These are phyloP conservation scores for Branchipolynoe longqiensis DNA, from an alignment of 2,888 invertebrate genomes.

Conservation along the genomic window DNA sequence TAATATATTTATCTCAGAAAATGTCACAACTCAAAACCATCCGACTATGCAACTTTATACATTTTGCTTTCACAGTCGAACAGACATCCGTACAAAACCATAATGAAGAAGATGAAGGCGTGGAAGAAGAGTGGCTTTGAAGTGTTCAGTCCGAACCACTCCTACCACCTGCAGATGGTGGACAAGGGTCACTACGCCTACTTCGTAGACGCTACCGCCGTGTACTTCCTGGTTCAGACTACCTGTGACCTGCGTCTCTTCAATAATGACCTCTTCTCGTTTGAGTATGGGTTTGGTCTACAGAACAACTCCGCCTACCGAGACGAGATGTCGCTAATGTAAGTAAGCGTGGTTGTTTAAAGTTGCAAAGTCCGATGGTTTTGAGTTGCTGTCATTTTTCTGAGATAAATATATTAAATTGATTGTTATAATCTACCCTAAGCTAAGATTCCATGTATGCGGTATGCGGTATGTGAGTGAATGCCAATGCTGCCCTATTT, in stretches of 20 bases:
- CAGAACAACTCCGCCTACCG: background rate
- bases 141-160: background rate
- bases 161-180: background rate
- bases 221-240: background rate
- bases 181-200: background rate
- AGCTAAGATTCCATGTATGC: no score
- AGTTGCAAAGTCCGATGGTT: no score
- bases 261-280: background rate
- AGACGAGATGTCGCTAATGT: background rate
- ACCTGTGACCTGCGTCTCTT: background rate
- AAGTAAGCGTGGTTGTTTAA: no score
- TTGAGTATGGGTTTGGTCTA: background rate
- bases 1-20: no score
- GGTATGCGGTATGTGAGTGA: no score
- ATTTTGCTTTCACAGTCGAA: no score
- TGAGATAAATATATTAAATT: no score
- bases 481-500: no score
- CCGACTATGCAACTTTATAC: no score
- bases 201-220: background rate
- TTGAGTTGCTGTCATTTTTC: no score
- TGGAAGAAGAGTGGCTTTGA: background rate
- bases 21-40: no score
- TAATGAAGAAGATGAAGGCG: background rate
- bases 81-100: background rate
- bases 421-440: no score